Conservation (phyloP, 2,797 vertebrate species). For the Acipenser ruthenus region DNA sequence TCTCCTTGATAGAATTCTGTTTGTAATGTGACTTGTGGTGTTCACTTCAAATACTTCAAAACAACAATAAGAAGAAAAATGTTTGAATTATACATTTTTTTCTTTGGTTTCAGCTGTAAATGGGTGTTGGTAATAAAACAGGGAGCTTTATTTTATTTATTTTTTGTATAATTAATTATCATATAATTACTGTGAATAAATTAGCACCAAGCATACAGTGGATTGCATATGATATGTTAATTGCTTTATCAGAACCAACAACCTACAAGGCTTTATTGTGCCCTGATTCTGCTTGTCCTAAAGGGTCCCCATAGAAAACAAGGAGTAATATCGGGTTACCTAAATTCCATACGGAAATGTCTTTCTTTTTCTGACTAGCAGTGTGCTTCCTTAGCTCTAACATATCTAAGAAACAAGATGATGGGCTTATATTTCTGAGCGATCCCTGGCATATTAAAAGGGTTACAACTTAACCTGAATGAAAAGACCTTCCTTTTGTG, state of each 20-base stretch:
- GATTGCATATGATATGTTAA: conserved; percentile 25
- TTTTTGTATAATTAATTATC: conserved; percentile 21
- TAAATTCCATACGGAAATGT: background rate
- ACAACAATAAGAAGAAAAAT: background rate
- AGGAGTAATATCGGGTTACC: conserved; percentile 8
- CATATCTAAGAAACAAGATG: too few species aligned
- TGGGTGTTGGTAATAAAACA: conserved; percentile 10
- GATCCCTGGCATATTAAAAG: too few species aligned
- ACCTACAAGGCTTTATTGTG: conserved; percentile 1
- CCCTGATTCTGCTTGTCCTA: conserved; percentile 10
- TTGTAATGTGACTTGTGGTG: conserved; percentile 6
- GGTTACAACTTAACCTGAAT: too few species aligned
- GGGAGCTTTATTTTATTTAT: conserved; percentile 2
- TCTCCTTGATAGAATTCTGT: conserved; percentile 2
- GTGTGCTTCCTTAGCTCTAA: too few species aligned
- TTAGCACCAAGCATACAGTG: conserved; percentile 9
- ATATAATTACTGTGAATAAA: conserved; percentile 21
- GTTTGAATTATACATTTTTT: conserved; percentile 9
- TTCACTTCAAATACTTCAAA: background rate
- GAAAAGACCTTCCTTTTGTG: too few species aligned
- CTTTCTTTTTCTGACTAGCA: conserved; percentile 31
- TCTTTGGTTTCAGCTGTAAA: conserved; percentile 1
- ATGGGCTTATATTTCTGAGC: too few species aligned
- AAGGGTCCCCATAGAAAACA: conserved; percentile 11
- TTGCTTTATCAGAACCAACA: conserved; percentile 20